Base-by-base conservation (phyloP, 2,888 invertebrate genomes). In the Caenorhabditis sp. region DNA sequence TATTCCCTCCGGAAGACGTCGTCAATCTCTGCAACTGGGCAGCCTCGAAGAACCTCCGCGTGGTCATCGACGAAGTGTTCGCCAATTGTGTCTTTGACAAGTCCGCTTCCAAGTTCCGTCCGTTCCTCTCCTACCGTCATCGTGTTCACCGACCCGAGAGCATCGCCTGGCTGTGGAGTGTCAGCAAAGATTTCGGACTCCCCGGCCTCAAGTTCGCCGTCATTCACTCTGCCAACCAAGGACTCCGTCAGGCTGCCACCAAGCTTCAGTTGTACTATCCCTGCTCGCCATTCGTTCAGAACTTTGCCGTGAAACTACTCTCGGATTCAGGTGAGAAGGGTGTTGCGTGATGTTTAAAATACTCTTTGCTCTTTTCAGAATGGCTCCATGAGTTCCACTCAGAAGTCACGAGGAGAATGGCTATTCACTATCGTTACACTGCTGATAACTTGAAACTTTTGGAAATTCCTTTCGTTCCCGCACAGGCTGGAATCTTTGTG, bases 141-240 rank as follows among this genome's bases (percentile, higher is more conserved):
- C 70, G 79, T 8, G 68, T 83, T 43, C 68, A 53, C 8, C 61
- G 73, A 9, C 78, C 80, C 3, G 63, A 75, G 35, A 81, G 79
- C 41, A 63, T 79, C 48, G 75, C 78, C 8, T 86, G 79, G 70
- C 55, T 88, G n/a, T 89, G 89, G 89, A 86, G 88, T 32, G 81
- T 87, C 39, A 85, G 86, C 73, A 89, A 89, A 73, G 85, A 85
- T 43, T 79, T 85, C 24, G 85, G 85, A 32, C 62, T 85, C 1
- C 85, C 85, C 2, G 85, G 85, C 11, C 68, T 81, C 24, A 82
- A 80, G 35, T 76, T 85, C 20, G 80, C 80, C 2, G 71, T 81
- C 8, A 74, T 85, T 13, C 80, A 83, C 46, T 65, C 76, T 13
- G 73, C 75, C 15, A 75, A 80, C 35, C 65, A 70, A 39, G 75